Evolutionary conservation across 2,888 invertebrate species (phyloP).

Genomic region (Acleris literana): DNA sequence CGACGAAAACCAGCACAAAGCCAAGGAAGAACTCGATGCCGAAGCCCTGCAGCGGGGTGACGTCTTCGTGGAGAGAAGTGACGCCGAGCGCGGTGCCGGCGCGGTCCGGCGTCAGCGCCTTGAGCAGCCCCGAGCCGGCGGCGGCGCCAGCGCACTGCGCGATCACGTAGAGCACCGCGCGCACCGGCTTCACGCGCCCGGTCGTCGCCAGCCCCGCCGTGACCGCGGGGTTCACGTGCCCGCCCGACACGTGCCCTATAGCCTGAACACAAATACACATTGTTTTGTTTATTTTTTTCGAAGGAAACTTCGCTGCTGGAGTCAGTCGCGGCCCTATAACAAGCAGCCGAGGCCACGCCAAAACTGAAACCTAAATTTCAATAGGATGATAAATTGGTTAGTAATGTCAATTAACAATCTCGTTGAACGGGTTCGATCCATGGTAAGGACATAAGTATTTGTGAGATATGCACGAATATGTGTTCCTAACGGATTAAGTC

Average conservation of each 20-base stretch:
- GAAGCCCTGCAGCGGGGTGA: constrained; percentile 91
- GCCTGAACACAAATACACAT: constrained; percentile 75
- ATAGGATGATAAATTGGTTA: too few relatives aligned
- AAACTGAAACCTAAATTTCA: too few relatives aligned
- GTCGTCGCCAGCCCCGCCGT: constrained; percentile 91
- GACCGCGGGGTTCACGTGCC: constrained; percentile 96
- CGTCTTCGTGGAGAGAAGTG: constrained; percentile 84
- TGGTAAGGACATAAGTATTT: too few relatives aligned
- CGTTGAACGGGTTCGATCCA: too few relatives aligned
- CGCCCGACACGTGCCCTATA: constrained; percentile 94
- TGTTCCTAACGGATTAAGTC: too few relatives aligned
- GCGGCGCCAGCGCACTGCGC: constrained; percentile 93
- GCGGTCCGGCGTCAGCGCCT: constrained; percentile 87
- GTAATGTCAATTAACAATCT: too few relatives aligned
- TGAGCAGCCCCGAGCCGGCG: constrained; percentile 89
- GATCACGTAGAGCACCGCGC: constrained; percentile 90
- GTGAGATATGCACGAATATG: too few relatives aligned
- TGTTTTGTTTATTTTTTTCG: too few relatives aligned
- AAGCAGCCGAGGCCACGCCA: too few relatives aligned
- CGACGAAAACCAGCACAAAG: constrained; percentile 93
- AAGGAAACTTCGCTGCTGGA: too few relatives aligned
- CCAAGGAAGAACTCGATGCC: constrained; percentile 96
- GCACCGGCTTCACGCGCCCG: constrained; percentile 89
- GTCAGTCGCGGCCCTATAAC: too few relatives aligned
- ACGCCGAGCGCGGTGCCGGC: constrained; percentile 87